phyloP scores from a whole-genome alignment of 2,113 vertebrate genomes.

The Garra rufa region DNA sequence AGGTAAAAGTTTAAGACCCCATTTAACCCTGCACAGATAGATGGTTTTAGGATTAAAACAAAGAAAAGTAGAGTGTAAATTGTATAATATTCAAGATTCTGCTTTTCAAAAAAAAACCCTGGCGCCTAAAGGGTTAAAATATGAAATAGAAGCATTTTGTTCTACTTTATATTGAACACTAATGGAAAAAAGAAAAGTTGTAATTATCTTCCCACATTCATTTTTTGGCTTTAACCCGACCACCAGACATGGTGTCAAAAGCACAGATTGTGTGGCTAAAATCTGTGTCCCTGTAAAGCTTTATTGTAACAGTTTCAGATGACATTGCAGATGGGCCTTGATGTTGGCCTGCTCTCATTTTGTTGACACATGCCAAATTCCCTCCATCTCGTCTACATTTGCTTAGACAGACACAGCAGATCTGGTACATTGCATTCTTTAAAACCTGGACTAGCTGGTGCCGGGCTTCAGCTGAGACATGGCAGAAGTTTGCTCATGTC shows the following conservation, averaged over 20 bases:
- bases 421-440: slow-evolving; percentile 35
- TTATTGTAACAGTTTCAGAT: slow-evolving; percentile 51
- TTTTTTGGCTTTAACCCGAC: neutral
- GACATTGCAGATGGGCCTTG: slow-evolving; percentile 51
- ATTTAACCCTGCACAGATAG: neutral
- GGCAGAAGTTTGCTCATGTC: neutral
- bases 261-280: slow-evolving; percentile 25
- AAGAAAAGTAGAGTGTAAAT: neutral
- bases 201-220: neutral
- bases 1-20: neutral
- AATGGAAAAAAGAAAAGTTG: neutral
- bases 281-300: slow-evolving; percentile 29
- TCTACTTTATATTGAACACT: neutral
- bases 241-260: slow-evolving; percentile 42
- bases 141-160: neutral
- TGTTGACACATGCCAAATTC: slow-evolving; percentile 57
- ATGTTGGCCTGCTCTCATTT: slow-evolving; percentile 46
- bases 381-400: slow-evolving; percentile 32
- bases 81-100: neutral
- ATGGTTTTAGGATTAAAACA: neutral
- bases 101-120: too few species aligned
- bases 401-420: slow-evolving; percentile 42
- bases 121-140: too few species aligned
- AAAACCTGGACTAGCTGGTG: slow-evolving; percentile 22
- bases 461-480: slow-evolving; percentile 11